Evolutionary conservation across 2,113 vertebrate species (phyloP).

Genomic region (Chitala chitala): DNA sequence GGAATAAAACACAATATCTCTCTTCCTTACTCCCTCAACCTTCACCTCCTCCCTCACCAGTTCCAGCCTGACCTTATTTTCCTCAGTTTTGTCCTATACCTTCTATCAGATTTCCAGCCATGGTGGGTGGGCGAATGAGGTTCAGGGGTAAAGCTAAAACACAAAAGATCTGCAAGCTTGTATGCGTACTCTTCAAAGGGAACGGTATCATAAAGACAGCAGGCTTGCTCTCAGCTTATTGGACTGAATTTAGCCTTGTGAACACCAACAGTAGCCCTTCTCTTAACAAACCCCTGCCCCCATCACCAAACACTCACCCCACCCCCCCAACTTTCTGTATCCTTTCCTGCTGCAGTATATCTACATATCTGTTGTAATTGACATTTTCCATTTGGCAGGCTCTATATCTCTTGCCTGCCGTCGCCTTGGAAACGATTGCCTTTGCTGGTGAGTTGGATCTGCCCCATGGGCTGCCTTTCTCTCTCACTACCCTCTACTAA

Average conservation of each 20-base stretch:
- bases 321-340: constrained; percentile 29
- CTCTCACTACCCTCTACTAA: constrained; percentile 42
- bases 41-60: constrained; percentile 29
- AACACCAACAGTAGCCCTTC: background rate
- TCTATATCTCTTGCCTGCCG: constrained; percentile 67
- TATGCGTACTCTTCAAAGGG: constrained; percentile 33
- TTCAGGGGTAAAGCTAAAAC: constrained; percentile 31
- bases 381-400: constrained; percentile 79
- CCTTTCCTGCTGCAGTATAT: constrained; percentile 42
- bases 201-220: constrained; percentile 44
- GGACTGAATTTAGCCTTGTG: constrained; percentile 39
- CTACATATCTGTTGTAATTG: constrained; percentile 78
- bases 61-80: constrained; percentile 41
- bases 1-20: constrained; percentile 38
- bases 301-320: constrained; percentile 3
- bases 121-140: background rate
- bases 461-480: constrained; percentile 56
- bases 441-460: constrained; percentile 50
- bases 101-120: constrained; percentile 47
- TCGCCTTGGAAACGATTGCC: constrained; percentile 75
- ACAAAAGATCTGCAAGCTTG: constrained; percentile 42
- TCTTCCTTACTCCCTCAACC: constrained; percentile 35
- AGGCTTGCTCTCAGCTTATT: constrained; percentile 48
- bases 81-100: constrained; percentile 35
- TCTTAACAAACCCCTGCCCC: constrained; percentile 28